Conservation (phyloP, 2,113 vertebrate genomes). For the Rattus rattus region DNA sequence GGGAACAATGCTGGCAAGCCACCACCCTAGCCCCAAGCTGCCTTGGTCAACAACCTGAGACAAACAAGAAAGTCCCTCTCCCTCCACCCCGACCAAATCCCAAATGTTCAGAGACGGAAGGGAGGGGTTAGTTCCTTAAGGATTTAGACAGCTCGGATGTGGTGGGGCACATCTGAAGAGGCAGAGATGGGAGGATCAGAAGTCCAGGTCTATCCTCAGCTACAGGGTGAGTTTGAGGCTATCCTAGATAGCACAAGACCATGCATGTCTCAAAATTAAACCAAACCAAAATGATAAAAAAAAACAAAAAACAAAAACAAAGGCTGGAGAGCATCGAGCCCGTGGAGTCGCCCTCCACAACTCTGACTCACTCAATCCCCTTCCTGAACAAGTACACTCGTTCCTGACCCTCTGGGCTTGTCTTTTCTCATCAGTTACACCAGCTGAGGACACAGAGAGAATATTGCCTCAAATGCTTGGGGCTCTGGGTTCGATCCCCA, state of each 20-base stretch:
- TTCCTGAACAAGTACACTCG: neutral
- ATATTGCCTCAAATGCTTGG: neutral
- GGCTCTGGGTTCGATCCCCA: neutral
- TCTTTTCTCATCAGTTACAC: constrained; percentile 5
- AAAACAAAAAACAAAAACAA: neutral
- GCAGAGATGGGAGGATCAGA: too few species aligned
- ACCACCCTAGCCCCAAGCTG: neutral
- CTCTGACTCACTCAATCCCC: neutral
- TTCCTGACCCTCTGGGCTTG: neutral
- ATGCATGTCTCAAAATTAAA: neutral
- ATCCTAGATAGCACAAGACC: neutral
- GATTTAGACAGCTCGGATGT: neutral
- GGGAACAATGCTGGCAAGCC: neutral
- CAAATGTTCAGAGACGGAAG: neutral
- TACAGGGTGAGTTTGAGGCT: neutral
- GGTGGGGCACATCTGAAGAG: neutral
- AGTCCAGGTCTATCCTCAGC: neutral
- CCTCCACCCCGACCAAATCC: neutral
- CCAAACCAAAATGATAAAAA: neutral
- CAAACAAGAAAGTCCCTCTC: too few species aligned
- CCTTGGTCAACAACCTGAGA: neutral
- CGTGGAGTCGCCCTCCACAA: neutral
- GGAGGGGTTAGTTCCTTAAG: neutral
- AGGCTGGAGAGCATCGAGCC: neutral
- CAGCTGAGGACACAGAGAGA: neutral